Evolutionary conservation across 2,113 vertebrate genomes (phyloP), one percentile per base, ranked within the genome.

Genomic region (Pedionomus torquatus): DNA sequence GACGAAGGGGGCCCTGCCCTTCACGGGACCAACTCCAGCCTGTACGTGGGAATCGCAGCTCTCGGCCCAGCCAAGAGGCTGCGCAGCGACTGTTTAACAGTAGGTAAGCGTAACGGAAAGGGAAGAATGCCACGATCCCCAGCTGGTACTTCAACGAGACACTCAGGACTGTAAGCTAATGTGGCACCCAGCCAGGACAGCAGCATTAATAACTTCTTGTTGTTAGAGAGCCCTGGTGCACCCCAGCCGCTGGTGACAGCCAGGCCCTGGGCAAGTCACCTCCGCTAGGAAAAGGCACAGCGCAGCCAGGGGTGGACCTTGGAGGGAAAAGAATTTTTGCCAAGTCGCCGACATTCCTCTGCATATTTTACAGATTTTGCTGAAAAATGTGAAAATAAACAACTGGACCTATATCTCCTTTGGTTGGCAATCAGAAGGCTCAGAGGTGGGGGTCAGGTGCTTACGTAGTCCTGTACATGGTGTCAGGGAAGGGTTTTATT

Each of bases 141-240:
- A 97, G 94, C 96, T 96, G 96, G 70, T 93, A 13, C 95, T 97
- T 93, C 90, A 97, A 80, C 0, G 8, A 97, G 81, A 65, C 91
- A 94, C 95, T 95, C 87, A 9, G 89, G 81, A 77, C 94, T 95
- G 93, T 61, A 89, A 96, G 96, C 93, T 92, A 82, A 55, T 1
- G 0, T 96, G 96, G 96, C 95, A 89, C 44, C 35, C 86, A 37
- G 95, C 97, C 97, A 97, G 95, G 89, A 61, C 58, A 83, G 65
- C 83, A 61, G 94, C 89, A 83, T 74, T 97, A 97, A 87, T 75
- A 97, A 92, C 94, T 92, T 81, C 83, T 94, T 95, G 72, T 89
- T 96, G 91, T 65, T 65, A 35, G 37, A 61, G 25, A 89, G 89
- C 81, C 74, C 63, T 69, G 87, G 44, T 82, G 66, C 43, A 54